Conservation (phyloP, 1,140 invertebrate genomes). For the Zaprionus capensis region DNA sequence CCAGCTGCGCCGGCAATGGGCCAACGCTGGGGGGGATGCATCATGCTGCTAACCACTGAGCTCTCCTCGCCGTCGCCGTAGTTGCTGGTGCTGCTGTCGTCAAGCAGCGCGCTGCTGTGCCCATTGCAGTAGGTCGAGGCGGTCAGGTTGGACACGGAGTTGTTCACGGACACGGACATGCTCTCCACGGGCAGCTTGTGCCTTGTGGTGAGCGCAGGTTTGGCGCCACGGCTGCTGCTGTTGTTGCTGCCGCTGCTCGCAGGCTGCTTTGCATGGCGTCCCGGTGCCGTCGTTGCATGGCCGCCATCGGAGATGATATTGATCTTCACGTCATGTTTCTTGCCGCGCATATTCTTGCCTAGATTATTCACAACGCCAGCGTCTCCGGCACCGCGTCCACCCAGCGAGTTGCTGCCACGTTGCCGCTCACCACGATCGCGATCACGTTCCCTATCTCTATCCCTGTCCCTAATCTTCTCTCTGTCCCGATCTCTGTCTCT, state of each 20-base stretch:
- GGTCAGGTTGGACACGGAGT: conserved; percentile 75
- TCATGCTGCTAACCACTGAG: conserved; percentile 81
- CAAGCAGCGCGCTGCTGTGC: conserved; percentile 48
- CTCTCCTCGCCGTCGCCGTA: conserved; percentile 80
- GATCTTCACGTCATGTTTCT: conserved; percentile 80
- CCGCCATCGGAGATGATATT: conserved; percentile 78
- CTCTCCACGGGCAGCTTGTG: conserved; percentile 60
- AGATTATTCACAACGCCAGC: conserved; percentile 70
- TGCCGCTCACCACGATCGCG: conserved; percentile 29
- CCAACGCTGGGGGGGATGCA: conserved; percentile 69
- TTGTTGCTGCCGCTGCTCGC: conserved; percentile 41
- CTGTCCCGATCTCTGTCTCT: conserved; percentile 26
- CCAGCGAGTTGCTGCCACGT: conserved; percentile 3
- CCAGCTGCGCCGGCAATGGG: conserved; percentile 21
- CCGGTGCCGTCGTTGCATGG: conserved; percentile 13
- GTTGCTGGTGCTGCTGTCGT: conserved; percentile 78
- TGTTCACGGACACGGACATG: conserved; percentile 55
- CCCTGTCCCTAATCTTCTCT: conserved; percentile 7
- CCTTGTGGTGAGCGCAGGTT: background rate
- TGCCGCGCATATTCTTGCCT: conserved; percentile 69
- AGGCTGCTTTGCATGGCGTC: conserved; percentile 31
- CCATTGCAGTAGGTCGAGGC: conserved; percentile 79
- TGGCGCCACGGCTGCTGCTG: conserved; percentile 34
- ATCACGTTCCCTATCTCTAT: conserved; percentile 14
- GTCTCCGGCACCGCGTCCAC: conserved; percentile 61